Evolutionary conservation across 2,113 vertebrate species (phyloP).

Genomic region (Petaurus breviceps): DNA sequence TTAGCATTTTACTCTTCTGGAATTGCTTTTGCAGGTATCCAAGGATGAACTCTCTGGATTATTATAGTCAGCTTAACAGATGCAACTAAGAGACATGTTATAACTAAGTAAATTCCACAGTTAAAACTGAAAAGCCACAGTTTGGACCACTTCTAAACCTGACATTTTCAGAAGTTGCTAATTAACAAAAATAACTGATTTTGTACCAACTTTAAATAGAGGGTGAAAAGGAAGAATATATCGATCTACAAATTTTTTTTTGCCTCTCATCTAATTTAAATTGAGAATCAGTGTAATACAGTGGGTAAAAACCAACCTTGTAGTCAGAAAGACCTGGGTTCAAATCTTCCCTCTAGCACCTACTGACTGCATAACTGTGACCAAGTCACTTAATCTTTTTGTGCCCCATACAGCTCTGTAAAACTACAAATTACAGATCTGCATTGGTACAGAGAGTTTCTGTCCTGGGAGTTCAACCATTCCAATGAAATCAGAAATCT

Average conservation of each 20-base stretch:
- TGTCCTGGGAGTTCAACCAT: background rate
- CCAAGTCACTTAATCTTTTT: background rate
- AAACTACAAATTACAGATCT: background rate
- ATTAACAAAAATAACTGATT: slow-evolving; percentile 42
- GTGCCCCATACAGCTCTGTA: background rate
- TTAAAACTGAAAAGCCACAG: background rate
- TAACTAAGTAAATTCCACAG: background rate
- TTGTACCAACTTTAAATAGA: slow-evolving; percentile 4
- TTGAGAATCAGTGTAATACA: background rate
- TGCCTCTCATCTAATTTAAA: background rate
- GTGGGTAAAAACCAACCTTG: background rate
- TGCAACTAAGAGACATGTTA: background rate
- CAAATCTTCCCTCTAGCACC: background rate
- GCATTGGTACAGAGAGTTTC: background rate
- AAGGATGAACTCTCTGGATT: slow-evolving; percentile 26
- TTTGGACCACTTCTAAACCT: slow-evolving; percentile 19
- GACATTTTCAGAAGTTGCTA: slow-evolving; percentile 41
- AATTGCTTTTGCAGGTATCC: slow-evolving; percentile 46
- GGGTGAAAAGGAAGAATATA: background rate
- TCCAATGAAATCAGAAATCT: background rate
- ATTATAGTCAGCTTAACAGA: slow-evolving; percentile 3
- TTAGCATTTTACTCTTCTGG: slow-evolving; percentile 57
- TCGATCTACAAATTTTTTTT: background rate
- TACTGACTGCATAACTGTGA: background rate
- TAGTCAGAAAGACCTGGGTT: background rate